phyloP scores from a whole-genome alignment of 2,888 invertebrate genomes.

The Cantharis rufa region DNA sequence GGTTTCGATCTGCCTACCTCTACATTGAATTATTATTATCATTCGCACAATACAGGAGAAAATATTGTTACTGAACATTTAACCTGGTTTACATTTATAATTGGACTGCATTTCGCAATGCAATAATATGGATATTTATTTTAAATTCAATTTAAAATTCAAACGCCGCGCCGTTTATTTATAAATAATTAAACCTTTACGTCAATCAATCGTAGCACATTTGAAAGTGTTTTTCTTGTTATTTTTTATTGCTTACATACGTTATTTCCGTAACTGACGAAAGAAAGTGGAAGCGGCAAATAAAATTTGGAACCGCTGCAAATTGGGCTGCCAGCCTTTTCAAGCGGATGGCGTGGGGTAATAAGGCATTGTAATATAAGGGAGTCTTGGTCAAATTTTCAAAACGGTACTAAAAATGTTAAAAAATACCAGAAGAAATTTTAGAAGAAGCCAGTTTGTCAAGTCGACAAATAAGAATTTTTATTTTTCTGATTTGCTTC shows the following conservation, averaged over 20 bases:
- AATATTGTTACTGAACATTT: not conserved
- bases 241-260: not conserved
- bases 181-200: not conserved
- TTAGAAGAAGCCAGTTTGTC: not conserved
- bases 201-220: not conserved
- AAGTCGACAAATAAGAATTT: not conserved
- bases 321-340: no score
- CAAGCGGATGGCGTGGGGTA: no score
- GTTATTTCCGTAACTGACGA: not conserved
- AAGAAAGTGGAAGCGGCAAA: not conserved
- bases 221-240: not conserved
- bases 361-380: no score
- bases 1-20: not conserved
- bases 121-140: not conserved
- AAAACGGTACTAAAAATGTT: no score
- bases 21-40: not conserved
- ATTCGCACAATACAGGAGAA: not conserved
- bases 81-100: not conserved
- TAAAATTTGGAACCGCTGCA: no score
- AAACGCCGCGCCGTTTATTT: not conserved
- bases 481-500: not conserved
- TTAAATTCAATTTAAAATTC: not conserved
- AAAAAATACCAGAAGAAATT: no score
- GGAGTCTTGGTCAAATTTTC: no score
- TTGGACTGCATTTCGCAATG: not conserved